Conservation (phyloP, 2,113 vertebrate species). For the Ptychochromis oligacanthus region DNA sequence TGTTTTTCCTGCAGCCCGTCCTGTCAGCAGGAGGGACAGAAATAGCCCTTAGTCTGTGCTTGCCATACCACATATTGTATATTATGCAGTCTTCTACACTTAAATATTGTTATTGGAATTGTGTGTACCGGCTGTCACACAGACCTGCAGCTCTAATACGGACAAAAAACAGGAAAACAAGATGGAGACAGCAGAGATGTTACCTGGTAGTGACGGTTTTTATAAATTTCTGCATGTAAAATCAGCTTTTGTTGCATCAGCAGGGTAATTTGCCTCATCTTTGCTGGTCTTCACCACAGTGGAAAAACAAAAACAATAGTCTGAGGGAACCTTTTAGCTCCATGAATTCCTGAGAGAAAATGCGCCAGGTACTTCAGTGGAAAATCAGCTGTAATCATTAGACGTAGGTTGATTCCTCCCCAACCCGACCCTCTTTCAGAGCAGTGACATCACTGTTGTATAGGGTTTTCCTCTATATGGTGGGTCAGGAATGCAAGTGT, state of each 20-base stretch:
- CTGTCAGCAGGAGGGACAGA: conserved; percentile 64
- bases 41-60: conserved; percentile 54
- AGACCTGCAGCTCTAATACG: neutral
- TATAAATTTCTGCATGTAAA: neutral
- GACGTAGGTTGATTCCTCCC: neutral
- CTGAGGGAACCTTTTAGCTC: neutral
- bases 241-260: neutral
- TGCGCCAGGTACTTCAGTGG: neutral
- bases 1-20: conserved; percentile 74
- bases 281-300: neutral
- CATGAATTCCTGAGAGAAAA: neutral
- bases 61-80: conserved; percentile 10
- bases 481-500: neutral
- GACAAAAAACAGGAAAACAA: neutral
- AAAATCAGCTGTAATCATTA: neutral
- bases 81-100: neutral
- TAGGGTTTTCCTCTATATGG: no score
- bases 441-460: neutral
- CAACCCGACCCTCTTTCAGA: neutral
- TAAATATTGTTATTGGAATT: neutral
- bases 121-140: no score
- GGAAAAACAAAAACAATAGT: neutral
- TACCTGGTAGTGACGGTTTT: neutral
- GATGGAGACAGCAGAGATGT: neutral
- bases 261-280: neutral